Evolutionary conservation across 2,888 invertebrate genomes (phyloP), one percentile per base, ranked within the genome.

Genomic region (Limenitis arthemis): DNA sequence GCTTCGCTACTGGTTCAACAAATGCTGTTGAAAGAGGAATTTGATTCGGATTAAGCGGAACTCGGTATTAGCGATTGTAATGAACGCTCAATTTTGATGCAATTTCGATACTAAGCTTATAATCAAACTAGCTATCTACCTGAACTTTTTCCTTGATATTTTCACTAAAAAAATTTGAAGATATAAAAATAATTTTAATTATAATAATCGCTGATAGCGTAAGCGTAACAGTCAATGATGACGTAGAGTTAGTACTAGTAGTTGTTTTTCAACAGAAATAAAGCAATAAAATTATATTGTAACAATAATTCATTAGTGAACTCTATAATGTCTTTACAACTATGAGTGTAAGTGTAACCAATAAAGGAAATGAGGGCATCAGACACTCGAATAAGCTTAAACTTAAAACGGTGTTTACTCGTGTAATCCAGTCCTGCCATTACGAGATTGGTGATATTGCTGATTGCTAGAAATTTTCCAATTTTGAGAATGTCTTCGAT

Each of bases 401-500:
- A 56, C 52, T 56, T 55, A 56, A 53, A 47, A 57, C 54, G 51
- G 40, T 51, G 55, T 54, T 60, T 58, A 54, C 56, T 55, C 65
- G 37, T 9, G 48, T 64, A 60, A 64, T 56, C 55, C 53, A 64
- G 63, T 63, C 58, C 64, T 64, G 67, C 68, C 65, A 69, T 69
- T 72, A 72, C 66, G 65, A 70, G 67, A 74, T 75, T 75, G 72
- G 70, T 72, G 69, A 50, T 74, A 61, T 51, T 51, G 55, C 59
- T 59, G 54, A 53, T 44, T 47, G 53, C 6, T 5, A 5, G 6
- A 37, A 11, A 6, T 11, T 11, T 11, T 5, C n/a, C 20, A 20
- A 20, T 20, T 20, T 20, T 20, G 20, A 20, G 4, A 20, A 3
- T 20, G 20, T 20, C 20, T 20, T 20, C 20, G 20, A 20, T 20